Percentiles rank a stretch among this genome's conserved stretches.
phyloP scores from a whole-genome alignment of 2,797 vertebrate species.

The Oophaga sylvatica region DNA sequence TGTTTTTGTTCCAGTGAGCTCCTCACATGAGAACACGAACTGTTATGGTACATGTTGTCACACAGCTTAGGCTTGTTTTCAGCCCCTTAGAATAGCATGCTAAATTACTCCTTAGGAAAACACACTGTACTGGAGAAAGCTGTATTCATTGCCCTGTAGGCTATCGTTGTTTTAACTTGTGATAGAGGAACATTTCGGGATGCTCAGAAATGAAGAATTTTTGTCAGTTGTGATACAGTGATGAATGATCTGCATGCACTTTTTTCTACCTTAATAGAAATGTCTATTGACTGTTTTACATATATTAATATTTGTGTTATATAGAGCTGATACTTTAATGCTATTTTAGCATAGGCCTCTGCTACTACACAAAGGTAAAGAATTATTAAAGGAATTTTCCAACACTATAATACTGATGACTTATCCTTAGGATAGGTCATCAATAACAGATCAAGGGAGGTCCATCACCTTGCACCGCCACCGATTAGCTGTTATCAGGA shows the following conservation, averaged over 20 bases:
- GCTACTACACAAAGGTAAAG: too few relatives aligned
- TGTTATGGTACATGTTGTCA: constrained; percentile 34
- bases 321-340: too few relatives aligned
- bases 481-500: too few relatives aligned
- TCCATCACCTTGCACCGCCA: too few relatives aligned
- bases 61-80: constrained; percentile 9
- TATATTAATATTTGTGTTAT: neutral
- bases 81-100: constrained; percentile 29
- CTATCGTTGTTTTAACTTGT: neutral
- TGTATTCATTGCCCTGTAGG: neutral
- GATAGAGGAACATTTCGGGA: neutral
- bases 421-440: too few relatives aligned
- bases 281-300: neutral
- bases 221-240: neutral
- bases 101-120: constrained; percentile 39
- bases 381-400: too few relatives aligned
- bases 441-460: too few relatives aligned
- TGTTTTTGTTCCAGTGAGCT: constrained; percentile 32
- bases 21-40: constrained; percentile 25
- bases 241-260: neutral
- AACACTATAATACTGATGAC: too few relatives aligned
- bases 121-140: neutral
- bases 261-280: too few relatives aligned
- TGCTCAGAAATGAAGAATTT: neutral
- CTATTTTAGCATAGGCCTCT: too few relatives aligned